Evolutionary conservation across 2,113 vertebrate species (phyloP).

Genomic region (Neomonachus schauinslandi): DNA sequence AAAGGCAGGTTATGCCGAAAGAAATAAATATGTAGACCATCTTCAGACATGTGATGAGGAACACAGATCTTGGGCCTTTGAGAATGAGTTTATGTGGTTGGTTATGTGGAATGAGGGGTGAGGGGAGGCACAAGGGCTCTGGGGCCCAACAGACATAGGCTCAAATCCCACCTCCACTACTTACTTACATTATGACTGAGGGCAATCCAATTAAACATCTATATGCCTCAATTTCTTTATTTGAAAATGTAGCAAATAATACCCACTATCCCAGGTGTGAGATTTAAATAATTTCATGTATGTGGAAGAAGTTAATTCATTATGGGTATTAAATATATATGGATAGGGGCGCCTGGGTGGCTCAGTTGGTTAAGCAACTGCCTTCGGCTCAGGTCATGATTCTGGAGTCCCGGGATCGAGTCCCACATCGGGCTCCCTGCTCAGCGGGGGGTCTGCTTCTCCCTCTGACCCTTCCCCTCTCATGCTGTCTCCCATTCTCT

Average conservation of each 20-base stretch:
- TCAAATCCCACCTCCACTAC: background rate
- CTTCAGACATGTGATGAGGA: background rate
- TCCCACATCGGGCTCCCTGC: no score
- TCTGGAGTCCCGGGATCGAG: no score
- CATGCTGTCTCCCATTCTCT: no score
- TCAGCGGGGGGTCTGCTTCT: no score
- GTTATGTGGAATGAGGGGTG: background rate
- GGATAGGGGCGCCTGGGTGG: no score
- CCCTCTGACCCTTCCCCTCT: no score
- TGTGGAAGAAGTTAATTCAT: background rate
- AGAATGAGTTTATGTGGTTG: background rate
- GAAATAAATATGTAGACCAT: background rate
- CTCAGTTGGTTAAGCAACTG: no score
- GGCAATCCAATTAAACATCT: background rate
- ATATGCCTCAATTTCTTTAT: background rate
- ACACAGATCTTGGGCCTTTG: background rate
- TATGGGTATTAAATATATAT: background rate
- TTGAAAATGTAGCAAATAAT: constrained; percentile 45
- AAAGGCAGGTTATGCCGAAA: background rate
- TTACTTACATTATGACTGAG: background rate
- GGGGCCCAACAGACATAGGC: background rate
- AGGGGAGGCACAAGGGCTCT: background rate
- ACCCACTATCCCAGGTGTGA: background rate
- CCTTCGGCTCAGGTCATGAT: no score
- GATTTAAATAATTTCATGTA: constrained; percentile 27